These are phyloP conservation scores for Clarias batrachus DNA, from an alignment of 2,113 vertebrate species.

Conservation along the genomic window DNA sequence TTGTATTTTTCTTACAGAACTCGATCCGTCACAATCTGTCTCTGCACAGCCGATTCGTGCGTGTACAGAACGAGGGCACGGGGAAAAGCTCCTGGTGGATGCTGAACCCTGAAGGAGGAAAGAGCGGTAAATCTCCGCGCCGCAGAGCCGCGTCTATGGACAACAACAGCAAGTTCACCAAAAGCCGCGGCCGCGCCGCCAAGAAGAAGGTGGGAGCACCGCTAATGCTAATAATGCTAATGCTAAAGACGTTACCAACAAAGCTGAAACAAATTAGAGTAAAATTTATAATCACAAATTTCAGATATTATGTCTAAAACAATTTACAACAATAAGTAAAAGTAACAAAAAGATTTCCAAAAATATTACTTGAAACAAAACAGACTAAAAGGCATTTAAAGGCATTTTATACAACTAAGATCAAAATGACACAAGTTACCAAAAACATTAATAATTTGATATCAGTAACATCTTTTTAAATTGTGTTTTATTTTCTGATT, in stretches of 20 bases:
- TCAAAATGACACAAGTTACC: background rate
- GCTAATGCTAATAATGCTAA: background rate
- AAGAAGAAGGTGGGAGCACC: slow-evolving; percentile 84
- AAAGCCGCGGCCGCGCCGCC: slow-evolving; percentile 89
- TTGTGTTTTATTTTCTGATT: background rate
- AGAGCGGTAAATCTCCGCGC: slow-evolving; percentile 92
- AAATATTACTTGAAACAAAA: background rate
- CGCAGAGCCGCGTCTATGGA: slow-evolving; percentile 94
- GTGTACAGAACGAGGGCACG: slow-evolving; percentile 96
- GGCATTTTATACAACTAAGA: background rate
- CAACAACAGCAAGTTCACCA: slow-evolving; percentile 95
- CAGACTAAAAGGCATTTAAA: background rate
- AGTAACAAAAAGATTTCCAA: background rate
- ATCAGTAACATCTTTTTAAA: background rate
- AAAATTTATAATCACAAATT: too few relatives aligned
- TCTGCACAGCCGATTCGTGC: slow-evolving; percentile 94
- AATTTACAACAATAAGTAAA: background rate
- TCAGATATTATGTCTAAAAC: background rate
- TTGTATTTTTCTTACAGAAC: slow-evolving; percentile 75
- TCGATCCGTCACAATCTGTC: slow-evolving; percentile 98
- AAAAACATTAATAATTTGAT: background rate
- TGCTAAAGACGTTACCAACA: background rate
- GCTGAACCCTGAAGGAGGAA: slow-evolving; percentile 95
- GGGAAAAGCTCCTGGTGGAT: slow-evolving; percentile 99
- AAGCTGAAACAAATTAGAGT: background rate